Conservation (phyloP, 1,140 invertebrate species). For the Drosophila seguyi region DNA sequence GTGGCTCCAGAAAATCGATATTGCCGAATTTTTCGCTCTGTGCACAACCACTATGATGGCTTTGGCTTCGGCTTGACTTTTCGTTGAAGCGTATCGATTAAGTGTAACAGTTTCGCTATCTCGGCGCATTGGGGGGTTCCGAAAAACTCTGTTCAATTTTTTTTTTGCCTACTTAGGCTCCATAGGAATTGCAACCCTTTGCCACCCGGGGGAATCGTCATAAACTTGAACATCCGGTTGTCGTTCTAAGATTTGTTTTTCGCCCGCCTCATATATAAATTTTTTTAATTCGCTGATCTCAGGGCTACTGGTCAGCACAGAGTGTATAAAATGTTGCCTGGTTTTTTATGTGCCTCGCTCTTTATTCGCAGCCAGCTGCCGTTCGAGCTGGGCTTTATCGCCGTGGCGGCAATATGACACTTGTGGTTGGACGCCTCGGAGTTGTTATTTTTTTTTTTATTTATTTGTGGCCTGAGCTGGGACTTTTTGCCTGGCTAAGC, state of each 20-base stretch:
- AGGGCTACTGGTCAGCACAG: conserved; percentile 62
- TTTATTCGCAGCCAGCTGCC: conserved; percentile 51
- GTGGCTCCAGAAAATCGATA: rapidly evolving
- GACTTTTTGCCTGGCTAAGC: conserved; percentile 66
- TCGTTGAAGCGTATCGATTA: conserved; percentile 79
- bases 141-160: conserved; percentile 50
- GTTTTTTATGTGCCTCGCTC: conserved; percentile 42
- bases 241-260: conserved; percentile 71
- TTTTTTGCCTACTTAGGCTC: conserved; percentile 2
- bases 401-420: conserved; percentile 76
- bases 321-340: conserved; percentile 76
- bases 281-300: conserved; percentile 72
- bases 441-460: conserved; percentile 31
- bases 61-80: conserved; percentile 55
- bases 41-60: conserved; percentile 36
- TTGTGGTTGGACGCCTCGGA: conserved; percentile 67
- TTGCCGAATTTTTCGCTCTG: neutral
- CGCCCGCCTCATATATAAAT: conserved; percentile 15
- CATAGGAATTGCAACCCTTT: conserved; percentile 51
- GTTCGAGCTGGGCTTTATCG: conserved; percentile 51
- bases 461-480: conserved; percentile 14
- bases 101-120: conserved; percentile 59
- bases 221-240: conserved; percentile 81
- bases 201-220: conserved; percentile 37
- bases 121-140: conserved; percentile 34